Base-by-base conservation (phyloP, 2,888 invertebrate species). In the Sturmia bella region DNA sequence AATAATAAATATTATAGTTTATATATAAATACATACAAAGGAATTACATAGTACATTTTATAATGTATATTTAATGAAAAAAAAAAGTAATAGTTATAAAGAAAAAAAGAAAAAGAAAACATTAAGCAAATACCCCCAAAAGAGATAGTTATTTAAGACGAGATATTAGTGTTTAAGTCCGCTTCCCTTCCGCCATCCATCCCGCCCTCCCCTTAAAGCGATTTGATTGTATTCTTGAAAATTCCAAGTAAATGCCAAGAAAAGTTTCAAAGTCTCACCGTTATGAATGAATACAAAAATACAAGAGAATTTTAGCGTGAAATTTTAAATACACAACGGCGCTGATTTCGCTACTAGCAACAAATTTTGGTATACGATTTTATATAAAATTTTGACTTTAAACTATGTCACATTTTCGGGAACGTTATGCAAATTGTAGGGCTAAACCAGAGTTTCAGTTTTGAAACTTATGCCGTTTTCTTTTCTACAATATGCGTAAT, bases 31-130 rank as follows among this genome's bases (percentile, higher is more conserved):
- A 73, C 43, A 78, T 54, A 59, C 4, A 63, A 39, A 64, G 24
- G 15, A 59, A 66, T 43, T 59, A 48, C 48, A 52, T 74, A 77
- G 73, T 70, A 82, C 69, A 64, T 82, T 27, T 27, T 74, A 77
- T 24, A 68, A 74, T 77, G 81, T 82, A 82, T 82, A 82, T 82
- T 82, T 59, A 69, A 82, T 69, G 68, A 73, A 81, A 74, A 69
- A 82, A 64, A 68, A 73, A 81, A 74, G 52, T 74, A 69, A 70
- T 68, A 56, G 57, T 68, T 68, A 45, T 50, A 74, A 76, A 66
- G n/a, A 32, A 59, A 64, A 57, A 0, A 59, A 76, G 59, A 12
- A 32, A 59, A 64, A 57, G 0, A 59, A 69, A 70, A 69, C 6
- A 74, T 48, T 57, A 70, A 75, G 57, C 45, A 64, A 32, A 45